Base-by-base conservation (phyloP, 1,140 invertebrate species). In the Oncopeltus fasciatus region DNA sequence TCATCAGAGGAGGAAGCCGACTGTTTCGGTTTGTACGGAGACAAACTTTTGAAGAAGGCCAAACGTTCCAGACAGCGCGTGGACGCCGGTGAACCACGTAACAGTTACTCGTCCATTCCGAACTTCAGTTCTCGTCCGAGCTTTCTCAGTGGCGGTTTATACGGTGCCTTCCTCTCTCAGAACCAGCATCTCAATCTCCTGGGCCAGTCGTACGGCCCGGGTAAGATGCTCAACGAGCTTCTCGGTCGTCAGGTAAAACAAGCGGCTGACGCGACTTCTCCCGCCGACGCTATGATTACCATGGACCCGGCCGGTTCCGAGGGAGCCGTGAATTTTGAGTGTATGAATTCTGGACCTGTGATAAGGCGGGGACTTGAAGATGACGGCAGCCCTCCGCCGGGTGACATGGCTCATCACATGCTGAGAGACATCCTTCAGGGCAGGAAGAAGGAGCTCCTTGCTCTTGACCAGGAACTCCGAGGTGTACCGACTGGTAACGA, bases 1-100 rank as follows among this genome's bases (percentile, higher is more conserved):
- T 90, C 88, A 90, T 90, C 87, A 84, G 88, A 90, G 84, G 87
- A 90, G 87, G 87, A 90, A 81, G 85, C 84, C 79, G 84, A 85
- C 78, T 83, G 83, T 81, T 88, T 87, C 83, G 86, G 85, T 81
- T 85, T 88, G 84, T 90, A 86, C 81, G 86, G 84, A 84, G 86
- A 87, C 84, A 84, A 83, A 78, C 84, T 89, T 77, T 80, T 88
- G 80, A 88, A 89, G 82, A 92, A 91, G 83, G 77, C 80, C 77
- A 90, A 89, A 80, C 84, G 88, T 79, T 87, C 86, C 78, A 85
- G 89, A 84, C 88, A 92, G 82, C 85, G 90, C 80, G 88, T 92
- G 79, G 89, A 92, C 85, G 88, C 88, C 80, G 88, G 88, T 72
- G 88, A 92, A 81, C 89, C 89, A 75, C 83, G 90, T 77, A 92